Base-by-base conservation (phyloP, 2,797 vertebrate genomes). In the Anas acuta region DNA sequence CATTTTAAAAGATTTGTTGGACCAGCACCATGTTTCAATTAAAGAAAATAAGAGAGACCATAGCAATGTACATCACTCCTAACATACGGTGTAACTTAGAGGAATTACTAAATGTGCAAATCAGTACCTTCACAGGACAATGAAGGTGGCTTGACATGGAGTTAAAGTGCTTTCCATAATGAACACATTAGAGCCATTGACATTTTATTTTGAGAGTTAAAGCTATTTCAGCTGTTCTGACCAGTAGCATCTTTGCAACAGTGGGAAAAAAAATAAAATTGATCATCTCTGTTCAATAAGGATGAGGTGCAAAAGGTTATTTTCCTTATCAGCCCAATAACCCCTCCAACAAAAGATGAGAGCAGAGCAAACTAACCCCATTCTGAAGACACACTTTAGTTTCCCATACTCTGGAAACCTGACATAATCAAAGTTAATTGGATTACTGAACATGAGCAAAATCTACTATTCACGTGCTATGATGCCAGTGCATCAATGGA, bases 31-130 rank as follows among this genome's bases (percentile, higher is more conserved):
- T 26, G 30, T 45, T 87, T 91, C 92, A 92, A 93, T 94, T 75
- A 93, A 90, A 70, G 72, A 54, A 95, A 89, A 71, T 57, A 75
- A 84, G 65, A 77, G 21, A 61, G 45, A 76, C 58, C 75, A 53
- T 87, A 79, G 92, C 71, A 92, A 82, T 51, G 8, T 35, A 30
- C 32, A 87, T 61, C 39, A n/a, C 60, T 95, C 49, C 8, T 1
- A 45, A 39, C 17, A 35, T 16, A 79, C 30, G 0, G 0, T 16
- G 11, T 30, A 53, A 82, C 51, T 89, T 81, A 58, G 49, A 66
- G 33, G 57, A 89, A 82, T 47, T 84, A 92, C 60, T 53, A 17
- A 73, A 14, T 25, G 58, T 62, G 23, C 41, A 93, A 83, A 93
- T 91, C 83, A 66, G 84, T 79, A 88, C 35, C 72, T 77, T 67